Percentiles rank a stretch among this genome's conserved stretches.
phyloP scores from a whole-genome alignment of 2,888 invertebrate genomes.

The Eupithecia pulchellata region DNA sequence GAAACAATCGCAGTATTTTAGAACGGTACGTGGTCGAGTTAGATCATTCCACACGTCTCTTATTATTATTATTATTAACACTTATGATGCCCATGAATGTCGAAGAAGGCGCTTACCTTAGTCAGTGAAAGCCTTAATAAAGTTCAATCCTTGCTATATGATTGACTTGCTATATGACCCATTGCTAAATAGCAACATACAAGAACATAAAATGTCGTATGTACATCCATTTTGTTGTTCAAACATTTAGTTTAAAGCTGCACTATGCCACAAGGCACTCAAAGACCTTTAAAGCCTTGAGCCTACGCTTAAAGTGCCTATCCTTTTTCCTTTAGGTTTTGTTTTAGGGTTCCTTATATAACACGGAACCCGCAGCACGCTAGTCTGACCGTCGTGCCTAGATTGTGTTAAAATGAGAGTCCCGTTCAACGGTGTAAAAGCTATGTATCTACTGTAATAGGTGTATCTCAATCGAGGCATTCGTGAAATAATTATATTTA shows the following conservation, averaged over 20 bases:
- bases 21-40: too few species aligned
- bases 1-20: too few species aligned
- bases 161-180: too few species aligned
- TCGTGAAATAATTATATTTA: too few species aligned
- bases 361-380: neutral
- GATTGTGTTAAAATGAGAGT: neutral
- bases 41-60: too few species aligned
- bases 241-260: neutral
- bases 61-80: too few species aligned
- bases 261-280: slow-evolving; percentile 12
- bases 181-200: neutral
- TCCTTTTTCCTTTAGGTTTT: slow-evolving; percentile 22
- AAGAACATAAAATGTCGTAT: neutral
- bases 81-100: too few species aligned
- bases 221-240: neutral
- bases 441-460: too few species aligned
- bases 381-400: neutral
- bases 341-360: slow-evolving; percentile 23
- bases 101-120: too few species aligned
- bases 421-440: neutral
- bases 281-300: slow-evolving; percentile 25
- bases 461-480: too few species aligned
- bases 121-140: neutral
- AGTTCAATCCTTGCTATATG: too few species aligned
- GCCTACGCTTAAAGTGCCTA: slow-evolving; percentile 32